Percentiles rank a stretch among this genome's conserved stretches.
phyloP scores from a whole-genome alignment of 2,113 vertebrate species.

The Mus spicilegus region DNA sequence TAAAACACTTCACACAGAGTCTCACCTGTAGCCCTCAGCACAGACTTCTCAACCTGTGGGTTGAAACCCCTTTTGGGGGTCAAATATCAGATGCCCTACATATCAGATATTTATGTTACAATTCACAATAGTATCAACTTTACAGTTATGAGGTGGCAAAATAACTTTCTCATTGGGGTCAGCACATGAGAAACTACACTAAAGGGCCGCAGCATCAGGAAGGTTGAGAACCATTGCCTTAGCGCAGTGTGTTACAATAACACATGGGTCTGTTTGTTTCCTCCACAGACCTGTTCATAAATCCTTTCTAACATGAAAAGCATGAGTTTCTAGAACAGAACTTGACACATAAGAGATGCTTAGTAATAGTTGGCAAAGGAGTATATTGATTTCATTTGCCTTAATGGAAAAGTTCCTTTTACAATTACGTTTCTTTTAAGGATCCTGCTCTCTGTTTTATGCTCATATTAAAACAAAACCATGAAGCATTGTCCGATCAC shows the following conservation, averaged over 20 bases:
- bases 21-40: not conserved
- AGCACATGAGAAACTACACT: not conserved
- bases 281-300: not conserved
- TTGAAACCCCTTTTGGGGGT: not conserved
- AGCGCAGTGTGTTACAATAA: not conserved
- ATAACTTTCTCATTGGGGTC: too few species aligned
- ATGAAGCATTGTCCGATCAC: not conserved
- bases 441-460: not conserved
- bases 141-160: not conserved
- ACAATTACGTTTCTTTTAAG: not conserved
- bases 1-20: not conserved
- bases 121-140: not conserved
- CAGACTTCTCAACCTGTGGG: not conserved
- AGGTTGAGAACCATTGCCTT: not conserved
- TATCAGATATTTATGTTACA: not conserved
- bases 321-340: not conserved
- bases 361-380: not conserved
- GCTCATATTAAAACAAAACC: slow-evolving; percentile 16
- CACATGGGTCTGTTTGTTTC: not conserved
- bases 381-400: not conserved
- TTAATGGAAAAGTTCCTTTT: not conserved
- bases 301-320: not conserved
- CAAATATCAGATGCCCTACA: not conserved
- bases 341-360: not conserved
- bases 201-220: not conserved